These are phyloP conservation scores for Phoebastria nigripes DNA, from an alignment of 2,797 vertebrate species.

Conservation along the genomic window DNA sequence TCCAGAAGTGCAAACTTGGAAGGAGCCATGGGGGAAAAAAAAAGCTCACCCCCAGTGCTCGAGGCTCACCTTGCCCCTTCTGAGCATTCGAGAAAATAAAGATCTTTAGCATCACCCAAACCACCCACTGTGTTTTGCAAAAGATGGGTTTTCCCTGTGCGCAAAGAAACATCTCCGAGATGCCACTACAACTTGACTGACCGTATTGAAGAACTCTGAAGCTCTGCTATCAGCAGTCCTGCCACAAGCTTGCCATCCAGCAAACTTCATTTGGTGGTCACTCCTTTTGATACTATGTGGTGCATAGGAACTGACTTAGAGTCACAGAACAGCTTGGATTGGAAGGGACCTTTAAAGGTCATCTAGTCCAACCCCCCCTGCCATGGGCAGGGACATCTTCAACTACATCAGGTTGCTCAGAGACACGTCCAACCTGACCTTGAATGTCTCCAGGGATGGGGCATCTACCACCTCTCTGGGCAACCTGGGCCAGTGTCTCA, in stretches of 20 bases:
- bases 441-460: no score
- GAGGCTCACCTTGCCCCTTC: neutral
- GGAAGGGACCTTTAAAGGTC: no score
- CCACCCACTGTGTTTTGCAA: neutral
- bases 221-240: neutral
- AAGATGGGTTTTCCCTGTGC: neutral
- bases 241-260: neutral
- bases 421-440: no score
- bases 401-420: no score
- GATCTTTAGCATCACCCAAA: neutral
- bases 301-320: neutral
- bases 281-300: neutral
- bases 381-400: no score
- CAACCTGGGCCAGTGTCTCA: no score
- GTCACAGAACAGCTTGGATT: no score
- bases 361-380: no score
- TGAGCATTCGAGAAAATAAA: neutral
- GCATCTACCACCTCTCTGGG: no score
- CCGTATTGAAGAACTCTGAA: neutral
- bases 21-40: neutral
- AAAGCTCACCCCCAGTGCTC: neutral
- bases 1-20: neutral
- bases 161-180: neutral
- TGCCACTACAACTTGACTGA: neutral
- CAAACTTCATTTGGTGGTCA: neutral